Evolutionary conservation across 2,888 invertebrate genomes (phyloP).

Genomic region (Rotaria socialis): DNA sequence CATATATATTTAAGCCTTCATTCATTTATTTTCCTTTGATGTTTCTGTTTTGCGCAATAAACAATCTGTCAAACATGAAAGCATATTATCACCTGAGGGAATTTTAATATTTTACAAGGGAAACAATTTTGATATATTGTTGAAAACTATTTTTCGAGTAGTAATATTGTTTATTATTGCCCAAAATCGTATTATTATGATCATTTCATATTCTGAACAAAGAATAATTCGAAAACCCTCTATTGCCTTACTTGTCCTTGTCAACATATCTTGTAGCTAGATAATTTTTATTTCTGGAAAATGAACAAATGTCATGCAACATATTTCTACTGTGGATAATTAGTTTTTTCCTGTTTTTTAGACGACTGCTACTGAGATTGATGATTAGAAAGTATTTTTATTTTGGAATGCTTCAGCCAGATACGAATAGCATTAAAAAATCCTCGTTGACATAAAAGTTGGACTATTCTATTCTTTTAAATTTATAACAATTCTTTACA

Average conservation of each 20-base stretch:
- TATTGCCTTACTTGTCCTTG: neutral
- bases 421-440: too few relatives aligned
- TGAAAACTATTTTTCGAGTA: neutral
- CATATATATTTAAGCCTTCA: neutral
- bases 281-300: neutral
- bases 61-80: neutral
- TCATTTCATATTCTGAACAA: neutral
- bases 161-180: neutral
- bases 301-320: neutral
- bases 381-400: conserved; percentile 37
- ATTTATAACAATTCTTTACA: conserved; percentile 88
- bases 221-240: neutral
- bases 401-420: too few relatives aligned
- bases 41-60: neutral
- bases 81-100: too few relatives aligned
- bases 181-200: neutral
- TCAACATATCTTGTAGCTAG: too few relatives aligned
- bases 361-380: neutral
- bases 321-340: neutral
- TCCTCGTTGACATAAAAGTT: too few relatives aligned
- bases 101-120: neutral
- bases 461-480: too few relatives aligned
- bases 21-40: neutral
- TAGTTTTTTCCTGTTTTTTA: neutral
- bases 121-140: neutral